These are phyloP conservation scores for Bergia sp. DNA, from an alignment of 92 coral and sea anemone species.

Conservation along the genomic window DNA sequence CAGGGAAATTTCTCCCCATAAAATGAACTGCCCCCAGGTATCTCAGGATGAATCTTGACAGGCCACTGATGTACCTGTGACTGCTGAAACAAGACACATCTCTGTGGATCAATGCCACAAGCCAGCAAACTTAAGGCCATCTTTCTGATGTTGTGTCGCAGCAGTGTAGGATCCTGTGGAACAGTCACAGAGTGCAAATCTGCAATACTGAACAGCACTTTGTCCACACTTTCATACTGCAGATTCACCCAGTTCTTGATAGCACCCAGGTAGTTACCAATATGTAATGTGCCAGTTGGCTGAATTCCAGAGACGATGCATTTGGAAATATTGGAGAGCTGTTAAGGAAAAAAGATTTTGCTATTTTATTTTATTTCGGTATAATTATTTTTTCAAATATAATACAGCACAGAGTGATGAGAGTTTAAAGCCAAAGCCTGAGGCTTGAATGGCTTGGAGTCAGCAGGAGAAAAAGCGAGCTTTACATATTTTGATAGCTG, in stretches of 20 bases:
- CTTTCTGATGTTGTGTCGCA: slow-evolving; percentile 59
- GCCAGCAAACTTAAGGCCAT: slow-evolving; percentile 78
- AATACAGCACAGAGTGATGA: no score
- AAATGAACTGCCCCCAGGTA: no score
- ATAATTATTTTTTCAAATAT: no score
- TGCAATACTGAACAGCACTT: slow-evolving; percentile 70
- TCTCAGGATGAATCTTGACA: neutral
- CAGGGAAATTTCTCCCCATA: no score
- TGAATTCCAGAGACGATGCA: slow-evolving; percentile 84
- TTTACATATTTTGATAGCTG: neutral
- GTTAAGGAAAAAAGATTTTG: neutral
- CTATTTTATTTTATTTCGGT: neutral
- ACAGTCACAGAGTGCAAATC: slow-evolving; percentile 82
- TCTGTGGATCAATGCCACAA: slow-evolving; percentile 81
- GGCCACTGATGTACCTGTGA: slow-evolving; percentile 62
- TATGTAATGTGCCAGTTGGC: slow-evolving; percentile 85
- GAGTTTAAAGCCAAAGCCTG: no score
- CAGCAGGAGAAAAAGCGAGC: no score
- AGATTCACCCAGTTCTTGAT: slow-evolving; percentile 74
- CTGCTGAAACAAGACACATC: slow-evolving; percentile 79
- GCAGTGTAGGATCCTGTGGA: slow-evolving; percentile 63
- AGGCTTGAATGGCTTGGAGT: no score
- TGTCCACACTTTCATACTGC: slow-evolving; percentile 58
- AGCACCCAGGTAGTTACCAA: slow-evolving; percentile 91
- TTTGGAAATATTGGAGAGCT: slow-evolving; percentile 38